These are phyloP conservation scores for Mactra quadrangularis DNA, from an alignment of 1,140 invertebrate genomes.

Conservation along the genomic window DNA sequence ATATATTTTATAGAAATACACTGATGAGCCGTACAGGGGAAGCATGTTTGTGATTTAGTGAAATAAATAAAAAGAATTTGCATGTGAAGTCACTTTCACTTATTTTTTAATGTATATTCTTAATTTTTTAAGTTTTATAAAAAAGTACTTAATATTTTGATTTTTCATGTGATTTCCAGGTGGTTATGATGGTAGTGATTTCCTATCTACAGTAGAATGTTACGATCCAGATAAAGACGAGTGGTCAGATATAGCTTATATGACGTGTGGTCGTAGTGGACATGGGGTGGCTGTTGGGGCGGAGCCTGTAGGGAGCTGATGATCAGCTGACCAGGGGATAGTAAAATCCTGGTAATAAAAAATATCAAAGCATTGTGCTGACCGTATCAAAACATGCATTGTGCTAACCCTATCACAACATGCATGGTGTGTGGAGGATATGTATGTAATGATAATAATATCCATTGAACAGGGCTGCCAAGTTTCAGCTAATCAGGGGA, in stretches of 20 bases:
- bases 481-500: background rate
- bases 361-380: background rate
- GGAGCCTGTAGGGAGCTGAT: conserved; percentile 71
- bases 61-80: no score
- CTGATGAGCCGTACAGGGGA: no score
- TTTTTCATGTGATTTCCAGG: no score
- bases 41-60: no score
- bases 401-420: background rate
- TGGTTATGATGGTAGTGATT: conserved; percentile 92
- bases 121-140: no score
- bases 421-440: background rate
- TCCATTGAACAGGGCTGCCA: background rate
- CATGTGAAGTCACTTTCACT: no score
- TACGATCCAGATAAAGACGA: conserved; percentile 91
- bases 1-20: no score
- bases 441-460: background rate
- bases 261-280: conserved; percentile 94
- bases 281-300: conserved; percentile 93
- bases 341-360: background rate
- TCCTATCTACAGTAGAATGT: conserved; percentile 92
- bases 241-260: conserved; percentile 90
- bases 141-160: no score
- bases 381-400: background rate
- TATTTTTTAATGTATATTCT: no score
- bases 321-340: background rate